Base-by-base conservation (phyloP, 2,888 invertebrate genomes). In the Drosophila incognita region DNA sequence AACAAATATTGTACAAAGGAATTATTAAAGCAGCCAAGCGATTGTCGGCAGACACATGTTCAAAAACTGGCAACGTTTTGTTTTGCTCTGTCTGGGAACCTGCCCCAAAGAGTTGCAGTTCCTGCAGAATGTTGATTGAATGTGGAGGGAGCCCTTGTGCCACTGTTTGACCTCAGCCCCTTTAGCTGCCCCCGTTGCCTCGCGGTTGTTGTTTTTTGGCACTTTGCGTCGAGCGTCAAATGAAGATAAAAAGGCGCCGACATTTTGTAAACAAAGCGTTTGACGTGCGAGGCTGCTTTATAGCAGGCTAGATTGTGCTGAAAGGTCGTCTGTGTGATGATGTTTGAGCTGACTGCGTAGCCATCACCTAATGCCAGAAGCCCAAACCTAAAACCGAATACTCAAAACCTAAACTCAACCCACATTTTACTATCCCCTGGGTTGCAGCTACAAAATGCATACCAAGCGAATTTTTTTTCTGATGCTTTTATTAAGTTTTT, bases 1-100 rank as follows among this genome's bases (percentile, higher is more conserved):
- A 87, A 89, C 89, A 89, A 89, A 87, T 86, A 86, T 83, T 82
- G 86, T 82, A 78, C 86, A 84, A 87, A 83, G 81, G 86, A 87
- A 83, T 79, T 76, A 81, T 81, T 76, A 77, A 86, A 83, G 82
- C 79, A 79, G 74, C 65, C 79, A 68, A 67, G 64, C 75, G 77
- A 67, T 48, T 63, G 63, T 74, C 78, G 74, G 63, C 84, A 79
- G 79, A 82, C 82, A 81, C 81, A 81, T 76, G 76, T 65, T 51
- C 58, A 52, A 63, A 70, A 75, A 56, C 63, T 61, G 54, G 60
- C 46, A 58, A 63, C 62, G 76, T 73, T 82, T 81, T 82, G 80
- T 82, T 79, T 76, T 83, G 69, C 68, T 72, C 73, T 82, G 79
- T 76, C 76, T 61, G 59, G 40, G 58, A 53, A 59, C 68, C 67